phyloP scores from a whole-genome alignment of 2,113 vertebrate genomes.

The Gasterosteus nipponicus region DNA sequence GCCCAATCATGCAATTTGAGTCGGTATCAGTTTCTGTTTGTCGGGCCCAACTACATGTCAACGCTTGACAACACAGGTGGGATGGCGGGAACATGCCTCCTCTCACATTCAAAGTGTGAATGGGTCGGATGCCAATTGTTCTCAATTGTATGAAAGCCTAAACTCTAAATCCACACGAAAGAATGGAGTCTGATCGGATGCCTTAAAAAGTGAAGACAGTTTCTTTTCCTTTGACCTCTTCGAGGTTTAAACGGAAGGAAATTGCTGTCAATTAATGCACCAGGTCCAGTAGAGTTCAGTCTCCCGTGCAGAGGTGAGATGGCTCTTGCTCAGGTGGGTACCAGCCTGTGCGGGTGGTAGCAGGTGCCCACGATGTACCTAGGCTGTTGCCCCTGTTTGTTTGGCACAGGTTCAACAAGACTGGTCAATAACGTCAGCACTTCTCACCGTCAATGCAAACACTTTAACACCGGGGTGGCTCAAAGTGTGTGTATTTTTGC shows the following conservation, averaged over 20 bases:
- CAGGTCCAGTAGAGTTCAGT: conserved; percentile 48
- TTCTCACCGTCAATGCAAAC: conserved; percentile 17
- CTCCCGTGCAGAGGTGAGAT: conserved; percentile 33
- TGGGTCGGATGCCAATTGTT: conserved; percentile 7
- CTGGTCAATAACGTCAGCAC: conserved; percentile 29
- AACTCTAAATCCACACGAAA: neutral
- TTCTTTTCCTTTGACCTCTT: conserved; percentile 19
- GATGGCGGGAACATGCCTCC: neutral
- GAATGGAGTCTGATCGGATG: neutral
- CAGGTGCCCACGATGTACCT: conserved; percentile 31
- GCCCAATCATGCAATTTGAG: neutral
- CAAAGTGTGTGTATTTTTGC: neutral
- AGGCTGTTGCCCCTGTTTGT: conserved; percentile 62
- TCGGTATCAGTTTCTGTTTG: neutral
- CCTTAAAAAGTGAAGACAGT: neutral
- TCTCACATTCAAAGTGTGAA: conserved; percentile 5
- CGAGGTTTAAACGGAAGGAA: conserved; percentile 29
- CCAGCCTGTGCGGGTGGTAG: conserved; percentile 51
- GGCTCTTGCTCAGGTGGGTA: conserved; percentile 44
- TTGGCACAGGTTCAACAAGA: conserved; percentile 57
- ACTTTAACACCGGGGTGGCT: conserved; percentile 15
- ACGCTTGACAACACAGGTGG: neutral
- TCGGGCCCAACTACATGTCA: neutral
- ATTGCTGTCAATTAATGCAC: conserved; percentile 32
- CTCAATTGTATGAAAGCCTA: conserved; percentile 19